These are phyloP conservation scores for Drosophila kanekoi DNA, from an alignment of 2,888 invertebrate species.

Conservation along the genomic window DNA sequence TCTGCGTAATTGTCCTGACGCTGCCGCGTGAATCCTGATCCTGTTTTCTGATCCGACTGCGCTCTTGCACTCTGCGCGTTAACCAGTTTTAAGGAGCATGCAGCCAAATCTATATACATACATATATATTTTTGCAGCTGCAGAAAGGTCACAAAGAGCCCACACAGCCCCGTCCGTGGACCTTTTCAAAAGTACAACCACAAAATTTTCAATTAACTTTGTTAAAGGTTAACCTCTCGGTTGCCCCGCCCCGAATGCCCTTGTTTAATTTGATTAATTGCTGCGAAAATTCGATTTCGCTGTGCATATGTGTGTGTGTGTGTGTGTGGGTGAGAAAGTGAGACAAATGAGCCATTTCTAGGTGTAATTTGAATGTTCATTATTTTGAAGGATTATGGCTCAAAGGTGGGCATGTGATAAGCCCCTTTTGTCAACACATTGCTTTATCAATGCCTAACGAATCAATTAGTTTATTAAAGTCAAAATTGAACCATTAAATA, in stretches of 20 bases:
- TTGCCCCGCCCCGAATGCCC: conserved; percentile 39
- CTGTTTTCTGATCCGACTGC: conserved; percentile 19
- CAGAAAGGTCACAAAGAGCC: conserved; percentile 12
- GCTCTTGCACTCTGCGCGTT: conserved; percentile 21
- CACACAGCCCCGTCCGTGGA: conserved; percentile 13
- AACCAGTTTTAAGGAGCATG: conserved; percentile 38
- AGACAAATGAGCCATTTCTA: conserved; percentile 32
- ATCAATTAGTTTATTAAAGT: conserved; percentile 1
- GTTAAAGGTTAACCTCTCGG: conserved; percentile 64
- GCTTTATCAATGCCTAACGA: conserved; percentile 24
- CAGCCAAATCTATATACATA: conserved; percentile 18
- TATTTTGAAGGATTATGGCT: conserved; percentile 61
- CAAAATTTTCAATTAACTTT: conserved; percentile 75
- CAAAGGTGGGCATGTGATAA: conserved; percentile 36
- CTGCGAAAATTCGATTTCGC: conserved; percentile 50
- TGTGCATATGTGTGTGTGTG: conserved; percentile 19
- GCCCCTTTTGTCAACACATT: conserved; percentile 30
- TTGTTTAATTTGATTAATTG: conserved; percentile 81
- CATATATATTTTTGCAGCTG: conserved; percentile 63
- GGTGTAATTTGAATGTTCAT: conserved; percentile 62
- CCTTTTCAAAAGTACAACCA: conserved; percentile 46
- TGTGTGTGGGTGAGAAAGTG: conserved; percentile 25
- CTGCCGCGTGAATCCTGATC: conserved; percentile 55
- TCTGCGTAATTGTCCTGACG: conserved; percentile 83
- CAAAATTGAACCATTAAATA: not conserved